These are phyloP conservation scores for Sylvilagus bachmani DNA, from an alignment of 2,113 vertebrate species.

Conservation along the genomic window DNA sequence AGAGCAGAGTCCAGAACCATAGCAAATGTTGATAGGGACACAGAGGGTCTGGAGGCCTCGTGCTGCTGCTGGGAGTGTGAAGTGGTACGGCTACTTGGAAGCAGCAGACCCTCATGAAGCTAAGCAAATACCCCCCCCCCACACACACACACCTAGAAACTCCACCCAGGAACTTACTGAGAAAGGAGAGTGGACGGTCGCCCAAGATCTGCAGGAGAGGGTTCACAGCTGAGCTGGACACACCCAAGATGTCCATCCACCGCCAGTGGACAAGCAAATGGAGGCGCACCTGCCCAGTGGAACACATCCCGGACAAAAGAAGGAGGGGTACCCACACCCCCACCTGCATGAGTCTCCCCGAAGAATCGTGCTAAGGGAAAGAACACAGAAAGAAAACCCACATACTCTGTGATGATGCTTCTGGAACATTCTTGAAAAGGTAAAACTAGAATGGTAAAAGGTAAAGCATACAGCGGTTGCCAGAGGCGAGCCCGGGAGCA, in stretches of 20 bases:
- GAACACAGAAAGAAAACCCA: not conserved
- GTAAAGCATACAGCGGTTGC: not conserved
- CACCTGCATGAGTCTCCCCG: not conserved
- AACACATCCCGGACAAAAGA: not conserved
- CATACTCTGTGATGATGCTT: not conserved
- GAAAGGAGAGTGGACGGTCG: not conserved
- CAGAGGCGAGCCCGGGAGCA: fast-evolving
- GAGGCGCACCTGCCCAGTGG: not conserved
- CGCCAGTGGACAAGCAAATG: not conserved
- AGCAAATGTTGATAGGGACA: not conserved
- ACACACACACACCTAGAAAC: not conserved
- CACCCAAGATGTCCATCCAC: not conserved
- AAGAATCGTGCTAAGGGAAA: not conserved
- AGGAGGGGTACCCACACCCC: fast-evolving
- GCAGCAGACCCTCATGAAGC: not conserved
- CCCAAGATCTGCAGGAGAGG: not conserved
- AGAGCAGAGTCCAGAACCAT: not conserved
- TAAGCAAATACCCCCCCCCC: not conserved
- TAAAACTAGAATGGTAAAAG: not conserved
- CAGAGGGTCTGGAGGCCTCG: not conserved
- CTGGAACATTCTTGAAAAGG: not conserved
- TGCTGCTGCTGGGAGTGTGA: fast-evolving
- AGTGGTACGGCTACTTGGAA: not conserved
- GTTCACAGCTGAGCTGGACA: not conserved
- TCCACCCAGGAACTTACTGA: not conserved